phyloP scores from a whole-genome alignment of 2,797 vertebrate genomes.

The Avahi laniger region DNA sequence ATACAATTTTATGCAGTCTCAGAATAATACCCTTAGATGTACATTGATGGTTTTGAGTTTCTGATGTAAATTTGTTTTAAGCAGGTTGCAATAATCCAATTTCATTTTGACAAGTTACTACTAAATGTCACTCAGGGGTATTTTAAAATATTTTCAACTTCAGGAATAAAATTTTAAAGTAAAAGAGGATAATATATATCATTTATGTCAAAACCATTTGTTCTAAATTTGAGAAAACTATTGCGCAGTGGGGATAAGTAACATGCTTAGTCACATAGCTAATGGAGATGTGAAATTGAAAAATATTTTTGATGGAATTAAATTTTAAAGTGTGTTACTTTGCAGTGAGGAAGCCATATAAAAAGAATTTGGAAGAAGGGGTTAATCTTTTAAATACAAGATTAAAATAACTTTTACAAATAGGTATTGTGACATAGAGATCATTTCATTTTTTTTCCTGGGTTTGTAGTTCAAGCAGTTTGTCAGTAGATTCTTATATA shows the following conservation, averaged over 20 bases:
- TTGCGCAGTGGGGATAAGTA: background rate
- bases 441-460: background rate
- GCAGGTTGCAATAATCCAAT: constrained; percentile 51
- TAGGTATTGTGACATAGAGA: background rate
- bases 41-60: constrained; percentile 46
- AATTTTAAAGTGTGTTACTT: constrained; percentile 30
- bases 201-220: constrained; percentile 49
- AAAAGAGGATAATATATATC: constrained; percentile 9
- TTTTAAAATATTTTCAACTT: constrained; percentile 40
- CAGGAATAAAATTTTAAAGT: constrained; percentile 56
- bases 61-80: constrained; percentile 62
- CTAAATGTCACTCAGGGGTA: constrained; percentile 63
- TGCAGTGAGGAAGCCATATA: background rate
- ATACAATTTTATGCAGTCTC: constrained; percentile 43
- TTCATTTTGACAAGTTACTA: constrained; percentile 63
- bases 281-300: constrained; percentile 12
- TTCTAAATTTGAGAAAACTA: constrained; percentile 45
- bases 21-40: constrained; percentile 35
- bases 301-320: constrained; percentile 30
- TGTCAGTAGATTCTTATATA: background rate
- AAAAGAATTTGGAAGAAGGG: background rate
- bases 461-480: background rate
- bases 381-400: background rate
- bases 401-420: background rate
- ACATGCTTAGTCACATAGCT: constrained; percentile 23